phyloP scores from a whole-genome alignment of 1,140 invertebrate genomes.

The Sminthurides bifidus region DNA sequence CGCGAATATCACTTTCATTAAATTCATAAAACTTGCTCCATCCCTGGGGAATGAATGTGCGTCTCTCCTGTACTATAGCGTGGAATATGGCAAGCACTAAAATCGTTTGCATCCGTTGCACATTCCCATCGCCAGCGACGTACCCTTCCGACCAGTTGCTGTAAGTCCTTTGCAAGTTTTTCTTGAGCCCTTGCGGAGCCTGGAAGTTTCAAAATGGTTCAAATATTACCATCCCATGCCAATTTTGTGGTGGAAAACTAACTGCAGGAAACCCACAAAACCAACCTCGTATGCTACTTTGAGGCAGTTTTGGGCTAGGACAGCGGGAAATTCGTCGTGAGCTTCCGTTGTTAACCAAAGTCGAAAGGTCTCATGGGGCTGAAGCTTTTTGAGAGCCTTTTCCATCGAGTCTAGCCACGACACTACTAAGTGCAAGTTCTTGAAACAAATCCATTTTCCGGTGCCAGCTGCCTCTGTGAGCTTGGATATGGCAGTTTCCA shows the following conservation, averaged over 20 bases:
- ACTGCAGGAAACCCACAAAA: background rate
- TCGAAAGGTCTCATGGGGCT: constrained; percentile 51
- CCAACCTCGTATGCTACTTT: constrained; percentile 76
- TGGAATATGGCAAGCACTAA: constrained; percentile 71
- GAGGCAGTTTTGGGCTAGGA: constrained; percentile 51
- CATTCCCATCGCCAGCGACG: constrained; percentile 38
- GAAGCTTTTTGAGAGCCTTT: constrained; percentile 50
- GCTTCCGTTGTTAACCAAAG: constrained; percentile 67
- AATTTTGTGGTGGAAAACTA: background rate
- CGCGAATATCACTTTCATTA: constrained; percentile 66
- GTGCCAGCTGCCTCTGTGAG: constrained; percentile 42
- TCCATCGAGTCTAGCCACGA: constrained; percentile 63
- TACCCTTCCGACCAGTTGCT: constrained; percentile 45
- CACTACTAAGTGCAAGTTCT: constrained; percentile 77
- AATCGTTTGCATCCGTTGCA: constrained; percentile 45
- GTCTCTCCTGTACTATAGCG: constrained; percentile 73
- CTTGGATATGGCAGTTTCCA: constrained; percentile 46
- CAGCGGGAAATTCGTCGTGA: constrained; percentile 52
- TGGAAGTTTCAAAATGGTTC: constrained; percentile 32
- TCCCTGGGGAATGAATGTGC: constrained; percentile 73
- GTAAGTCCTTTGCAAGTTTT: constrained; percentile 49
- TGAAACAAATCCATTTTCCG: constrained; percentile 66
- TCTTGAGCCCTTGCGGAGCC: constrained; percentile 55
- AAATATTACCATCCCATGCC: background rate
- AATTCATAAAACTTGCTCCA: constrained; percentile 88